Evolutionary conservation across 2,888 invertebrate species (phyloP).

Genomic region (Unio delphinus): DNA sequence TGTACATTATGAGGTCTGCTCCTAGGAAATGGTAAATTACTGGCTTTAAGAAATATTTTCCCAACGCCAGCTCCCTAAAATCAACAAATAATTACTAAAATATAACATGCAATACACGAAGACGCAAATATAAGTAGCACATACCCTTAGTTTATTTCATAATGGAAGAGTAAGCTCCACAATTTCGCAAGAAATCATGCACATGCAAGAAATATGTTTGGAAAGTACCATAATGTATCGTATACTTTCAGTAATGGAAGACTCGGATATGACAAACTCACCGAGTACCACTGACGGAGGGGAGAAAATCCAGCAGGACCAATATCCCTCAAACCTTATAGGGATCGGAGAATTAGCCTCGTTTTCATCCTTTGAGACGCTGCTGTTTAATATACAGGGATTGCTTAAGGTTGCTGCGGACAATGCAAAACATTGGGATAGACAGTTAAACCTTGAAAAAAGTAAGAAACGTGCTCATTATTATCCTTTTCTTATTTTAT

Average conservation of each 20-base stretch:
- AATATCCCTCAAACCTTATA: slow-evolving; percentile 27
- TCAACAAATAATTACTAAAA: too few relatives aligned
- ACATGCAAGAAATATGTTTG: too few relatives aligned
- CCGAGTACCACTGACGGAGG: slow-evolving; percentile 35
- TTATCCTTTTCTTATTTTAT: neutral
- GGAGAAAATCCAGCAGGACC: slow-evolving; percentile 34
- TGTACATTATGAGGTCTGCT: too few relatives aligned
- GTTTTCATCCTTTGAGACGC: slow-evolving; percentile 89
- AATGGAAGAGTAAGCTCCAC: too few relatives aligned
- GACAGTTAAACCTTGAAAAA: slow-evolving; percentile 97
- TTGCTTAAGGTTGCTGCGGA: slow-evolving; percentile 97
- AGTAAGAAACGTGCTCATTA: slow-evolving; percentile 75
- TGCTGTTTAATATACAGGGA: slow-evolving; percentile 95
- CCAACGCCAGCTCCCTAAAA: too few relatives aligned
- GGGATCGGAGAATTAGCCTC: slow-evolving; percentile 44
- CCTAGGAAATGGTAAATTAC: too few relatives aligned
- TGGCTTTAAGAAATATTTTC: too few relatives aligned
- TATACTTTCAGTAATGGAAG: too few relatives aligned
- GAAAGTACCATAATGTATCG: neutral
- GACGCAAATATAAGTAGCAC: too few relatives aligned
- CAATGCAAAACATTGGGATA: slow-evolving; percentile 95
- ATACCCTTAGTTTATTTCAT: too few relatives aligned
- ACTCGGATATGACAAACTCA: slow-evolving; percentile 42
- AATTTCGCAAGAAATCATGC: too few relatives aligned
- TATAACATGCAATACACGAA: too few relatives aligned